Evolutionary conservation across 1,140 invertebrate species (phyloP).

Genomic region (Dendroctonus valens): DNA sequence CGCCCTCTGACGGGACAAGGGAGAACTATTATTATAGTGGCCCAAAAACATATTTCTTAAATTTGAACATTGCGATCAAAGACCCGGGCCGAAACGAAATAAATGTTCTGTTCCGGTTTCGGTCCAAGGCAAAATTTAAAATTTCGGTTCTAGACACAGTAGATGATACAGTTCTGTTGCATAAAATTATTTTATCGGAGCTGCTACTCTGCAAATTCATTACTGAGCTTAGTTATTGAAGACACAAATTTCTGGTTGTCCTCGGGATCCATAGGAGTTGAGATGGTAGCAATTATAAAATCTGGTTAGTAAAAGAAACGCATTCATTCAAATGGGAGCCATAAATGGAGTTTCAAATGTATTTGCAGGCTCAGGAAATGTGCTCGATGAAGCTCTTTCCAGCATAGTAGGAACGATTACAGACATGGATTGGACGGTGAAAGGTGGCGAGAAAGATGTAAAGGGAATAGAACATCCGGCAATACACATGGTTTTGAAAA

Average conservation of each 20-base stretch:
- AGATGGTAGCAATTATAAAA: conserved; percentile 70
- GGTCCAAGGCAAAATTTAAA: no score
- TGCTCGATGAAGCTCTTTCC: conserved; percentile 48
- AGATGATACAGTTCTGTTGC: conserved; percentile 88
- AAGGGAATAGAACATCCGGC: conserved; percentile 76
- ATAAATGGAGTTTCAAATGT: background rate
- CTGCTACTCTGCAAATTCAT: conserved; percentile 63
- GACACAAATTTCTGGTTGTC: conserved; percentile 68
- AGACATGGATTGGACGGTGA: conserved; percentile 50
- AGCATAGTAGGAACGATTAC: conserved; percentile 53
- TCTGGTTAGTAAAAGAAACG: conserved; percentile 51
- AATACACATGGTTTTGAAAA: conserved; percentile 77
- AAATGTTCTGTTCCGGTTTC: no score
- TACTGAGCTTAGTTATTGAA: conserved; percentile 63
- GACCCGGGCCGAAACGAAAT: no score
- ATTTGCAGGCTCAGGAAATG: conserved; percentile 35
- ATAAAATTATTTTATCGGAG: conserved; percentile 77
- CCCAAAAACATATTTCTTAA: no score
- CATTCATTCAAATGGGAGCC: no score
- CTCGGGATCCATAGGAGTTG: conserved; percentile 65
- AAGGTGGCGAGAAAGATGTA: conserved; percentile 52
- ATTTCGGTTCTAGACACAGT: conserved; percentile 85
- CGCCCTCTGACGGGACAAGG: no score
- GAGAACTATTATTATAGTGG: no score
- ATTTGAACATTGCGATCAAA: no score